Base-by-base conservation (phyloP, 1,140 invertebrate species). In the Magallana gigas region DNA sequence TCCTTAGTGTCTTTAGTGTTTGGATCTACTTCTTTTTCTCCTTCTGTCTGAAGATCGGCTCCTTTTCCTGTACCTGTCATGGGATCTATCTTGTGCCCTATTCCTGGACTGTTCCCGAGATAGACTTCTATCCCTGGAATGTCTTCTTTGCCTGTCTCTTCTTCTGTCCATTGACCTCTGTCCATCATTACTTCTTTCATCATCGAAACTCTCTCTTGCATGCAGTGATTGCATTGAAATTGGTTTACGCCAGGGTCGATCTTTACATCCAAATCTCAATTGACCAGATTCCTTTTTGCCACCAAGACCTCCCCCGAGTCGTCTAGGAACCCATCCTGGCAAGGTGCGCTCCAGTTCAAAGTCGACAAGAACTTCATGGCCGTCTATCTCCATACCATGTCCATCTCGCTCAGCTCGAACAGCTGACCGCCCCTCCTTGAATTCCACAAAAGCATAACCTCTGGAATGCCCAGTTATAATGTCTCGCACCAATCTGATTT, bases 221-320 rank as follows among this genome's bases (percentile, higher is more conserved):
- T 85, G 14, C 64, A 62, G 71, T 64, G 59, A 64, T 36, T 84
- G 83, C 9, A 90, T 80, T 76, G 87, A 59, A 68, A 92, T 90
- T n/a, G 93, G 94, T 87, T 91, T 94, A 85, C 92, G 89, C 90
- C 95, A 98, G 0, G 97, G 97, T 92, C 97, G 95, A 83, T 97
- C 96, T 91, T 95, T 96, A 48, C 98, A 97, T 8, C 98, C 98
- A 96, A 98, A 98, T 88, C 98, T 95, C 18, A 98, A 94, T 92
- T 98, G 98, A 0, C 98, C 98, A 4, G 97, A 97, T 94, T 98
- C 97, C 91, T 97, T 98, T 90, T 96, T 96, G 1, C 98, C 98
- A 12, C 97, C 97, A 93, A 98, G 97, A 18, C 98, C 98, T 76
- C 98, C 98, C 56, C 98, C 98, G 9, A 98, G 94, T 93, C 98